Conservation (phyloP, 2,888 invertebrate species). For the Mythimna ferrago region DNA sequence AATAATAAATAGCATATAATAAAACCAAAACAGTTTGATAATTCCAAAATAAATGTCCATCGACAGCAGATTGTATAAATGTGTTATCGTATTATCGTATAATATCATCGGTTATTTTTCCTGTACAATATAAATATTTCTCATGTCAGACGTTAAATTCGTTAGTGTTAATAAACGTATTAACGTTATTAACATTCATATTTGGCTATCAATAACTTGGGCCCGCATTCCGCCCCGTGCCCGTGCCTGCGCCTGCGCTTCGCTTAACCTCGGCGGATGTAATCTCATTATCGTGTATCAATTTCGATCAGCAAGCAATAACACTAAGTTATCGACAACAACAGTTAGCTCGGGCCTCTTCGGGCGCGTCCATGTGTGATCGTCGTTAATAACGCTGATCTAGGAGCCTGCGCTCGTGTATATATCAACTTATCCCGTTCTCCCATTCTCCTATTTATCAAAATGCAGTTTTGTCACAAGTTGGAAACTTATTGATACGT, state of each 20-base stretch:
- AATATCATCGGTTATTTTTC: not conserved
- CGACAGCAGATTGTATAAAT: conserved; percentile 22
- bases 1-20: conserved; percentile 19
- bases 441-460: not conserved
- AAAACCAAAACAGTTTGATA: conserved; percentile 10
- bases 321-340: conserved; percentile 55
- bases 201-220: conserved; percentile 31
- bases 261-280: conserved; percentile 36
- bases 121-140: conserved; percentile 11
- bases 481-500: conserved; percentile 30
- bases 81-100: not conserved
- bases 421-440: conserved; percentile 41
- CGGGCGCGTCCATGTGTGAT: conserved; percentile 33
- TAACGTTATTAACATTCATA: conserved; percentile 45
- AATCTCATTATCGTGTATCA: conserved; percentile 61
- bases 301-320: conserved; percentile 52
- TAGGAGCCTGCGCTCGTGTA: conserved; percentile 39
- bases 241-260: conserved; percentile 18
- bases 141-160: conserved; percentile 12
- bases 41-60: conserved; percentile 29
- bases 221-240: conserved; percentile 54
- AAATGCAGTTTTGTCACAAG: conserved; percentile 25
- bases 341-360: conserved; percentile 51
- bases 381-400: conserved; percentile 35
- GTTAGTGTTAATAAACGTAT: conserved; percentile 47